These are phyloP conservation scores for Colletes latitarsis DNA, from an alignment of 1,140 invertebrate genomes.

Conservation along the genomic window DNA sequence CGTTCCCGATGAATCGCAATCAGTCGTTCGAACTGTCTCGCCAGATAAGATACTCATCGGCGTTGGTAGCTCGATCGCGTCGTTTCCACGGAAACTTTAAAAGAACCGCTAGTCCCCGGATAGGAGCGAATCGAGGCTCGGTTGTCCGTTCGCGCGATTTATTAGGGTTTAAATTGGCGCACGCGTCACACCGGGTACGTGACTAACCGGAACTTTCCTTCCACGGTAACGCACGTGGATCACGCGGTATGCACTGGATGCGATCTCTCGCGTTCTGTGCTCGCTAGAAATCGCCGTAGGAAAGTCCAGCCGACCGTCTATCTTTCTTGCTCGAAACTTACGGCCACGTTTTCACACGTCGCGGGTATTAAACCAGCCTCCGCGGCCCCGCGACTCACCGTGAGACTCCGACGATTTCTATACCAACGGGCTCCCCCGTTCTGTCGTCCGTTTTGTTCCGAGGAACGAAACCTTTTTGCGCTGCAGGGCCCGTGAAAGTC, in stretches of 20 bases:
- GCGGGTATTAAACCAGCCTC: constrained; percentile 20
- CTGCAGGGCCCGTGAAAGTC: constrained; percentile 45
- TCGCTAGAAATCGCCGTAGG: constrained; percentile 50
- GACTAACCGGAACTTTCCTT: constrained; percentile 67
- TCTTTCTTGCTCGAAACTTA: constrained; percentile 10
- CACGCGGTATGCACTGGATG: constrained; percentile 32
- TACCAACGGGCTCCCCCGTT: constrained; percentile 8
- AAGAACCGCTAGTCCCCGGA: not conserved
- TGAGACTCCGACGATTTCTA: constrained; percentile 44
- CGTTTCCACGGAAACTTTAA: constrained; percentile 20
- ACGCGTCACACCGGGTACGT: constrained; percentile 62
- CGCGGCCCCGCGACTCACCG: constrained; percentile 41
- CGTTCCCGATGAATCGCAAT: not conserved
- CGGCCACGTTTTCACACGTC: constrained; percentile 50
- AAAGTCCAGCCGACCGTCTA: constrained; percentile 20
- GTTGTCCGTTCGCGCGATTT: constrained; percentile 37
- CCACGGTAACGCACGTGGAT: constrained; percentile 42
- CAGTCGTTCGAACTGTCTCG: not conserved
- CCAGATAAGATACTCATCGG: constrained; percentile 9
- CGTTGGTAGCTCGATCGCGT: not conserved
- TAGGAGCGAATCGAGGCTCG: not conserved
- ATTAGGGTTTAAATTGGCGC: constrained; percentile 55
- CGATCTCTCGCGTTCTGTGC: constrained; percentile 38
- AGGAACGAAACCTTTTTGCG: constrained; percentile 10
- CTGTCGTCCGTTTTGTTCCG: constrained; percentile 24